Percentiles rank a stretch among this genome's conserved stretches.
Evolutionary conservation across 2,797 vertebrate species (phyloP).

Genomic region (Champsocephalus esox): DNA sequence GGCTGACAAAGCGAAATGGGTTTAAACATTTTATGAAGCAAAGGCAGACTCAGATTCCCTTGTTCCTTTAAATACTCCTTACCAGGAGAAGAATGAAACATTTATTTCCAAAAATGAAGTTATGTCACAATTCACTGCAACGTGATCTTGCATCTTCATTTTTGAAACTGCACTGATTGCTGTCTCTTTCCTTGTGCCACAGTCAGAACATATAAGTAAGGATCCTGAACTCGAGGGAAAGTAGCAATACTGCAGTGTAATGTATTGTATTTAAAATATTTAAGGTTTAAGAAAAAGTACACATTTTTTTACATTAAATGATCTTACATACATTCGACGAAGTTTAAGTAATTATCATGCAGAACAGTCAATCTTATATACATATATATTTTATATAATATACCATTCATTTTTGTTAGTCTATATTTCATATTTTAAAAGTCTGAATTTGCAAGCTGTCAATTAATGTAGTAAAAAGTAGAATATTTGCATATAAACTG

Average conservation of each 20-base stretch:
- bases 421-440: not conserved
- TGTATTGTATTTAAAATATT: not conserved
- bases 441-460: not conserved
- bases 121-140: not conserved
- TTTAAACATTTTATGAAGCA: slow-evolving; percentile 31
- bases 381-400: not conserved
- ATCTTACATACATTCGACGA: not conserved
- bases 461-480: not conserved
- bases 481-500: not conserved
- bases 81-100: slow-evolving; percentile 6
- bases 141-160: not conserved
- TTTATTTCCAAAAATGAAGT: slow-evolving; percentile 4
- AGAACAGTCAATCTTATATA: not conserved
- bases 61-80: slow-evolving; percentile 2
- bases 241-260: not conserved
- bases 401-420: not conserved
- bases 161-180: not conserved
- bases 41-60: not conserved
- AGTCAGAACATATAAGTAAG: not conserved
- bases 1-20: slow-evolving; percentile 13
- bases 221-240: not conserved
- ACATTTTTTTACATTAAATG: not conserved
- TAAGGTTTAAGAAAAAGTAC: not conserved
- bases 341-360: not conserved
- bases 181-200: not conserved